These are phyloP conservation scores for Crenichthys baileyi DNA, from an alignment of 2,797 vertebrate genomes.

Conservation along the genomic window DNA sequence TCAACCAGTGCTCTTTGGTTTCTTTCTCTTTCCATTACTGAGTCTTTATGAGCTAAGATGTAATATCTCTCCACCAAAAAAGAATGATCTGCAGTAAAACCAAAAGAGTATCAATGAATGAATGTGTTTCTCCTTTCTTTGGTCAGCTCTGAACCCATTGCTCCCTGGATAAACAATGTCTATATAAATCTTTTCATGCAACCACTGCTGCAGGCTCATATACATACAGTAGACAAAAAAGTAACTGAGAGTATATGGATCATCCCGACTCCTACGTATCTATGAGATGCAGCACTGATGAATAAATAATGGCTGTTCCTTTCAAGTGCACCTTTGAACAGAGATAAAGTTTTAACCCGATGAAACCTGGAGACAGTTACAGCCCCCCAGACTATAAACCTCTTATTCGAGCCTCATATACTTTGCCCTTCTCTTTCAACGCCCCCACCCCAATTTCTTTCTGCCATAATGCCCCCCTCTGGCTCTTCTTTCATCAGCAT, in stretches of 20 bases:
- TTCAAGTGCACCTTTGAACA: constrained; percentile 74
- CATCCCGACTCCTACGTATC: constrained; percentile 53
- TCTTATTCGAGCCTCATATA: constrained; percentile 35
- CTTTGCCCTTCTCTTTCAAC: constrained; percentile 35
- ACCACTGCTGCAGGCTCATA: constrained; percentile 33
- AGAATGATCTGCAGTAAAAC: constrained; percentile 9
- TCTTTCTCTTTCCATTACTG: constrained; percentile 6
- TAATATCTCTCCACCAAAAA: background rate
- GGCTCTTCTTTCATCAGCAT: constrained; percentile 63
- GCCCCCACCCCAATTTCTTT: constrained; percentile 14
- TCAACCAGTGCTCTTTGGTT: background rate
- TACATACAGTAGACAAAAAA: constrained; percentile 26
- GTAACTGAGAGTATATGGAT: constrained; percentile 62
- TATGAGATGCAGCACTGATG: constrained; percentile 66
- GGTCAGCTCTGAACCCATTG: constrained; percentile 21
- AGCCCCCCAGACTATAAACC: constrained; percentile 42
- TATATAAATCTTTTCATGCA: constrained; percentile 25
- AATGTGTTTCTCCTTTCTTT: constrained; percentile 3
- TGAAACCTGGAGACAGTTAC: constrained; percentile 56
- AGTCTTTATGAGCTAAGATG: constrained; percentile 3
- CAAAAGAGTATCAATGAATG: background rate
- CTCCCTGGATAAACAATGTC: constrained; percentile 7
- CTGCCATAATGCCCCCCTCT: constrained; percentile 53
- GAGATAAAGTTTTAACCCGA: constrained; percentile 68
- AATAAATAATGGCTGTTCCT: constrained; percentile 73